Conservation (phyloP, 2,888 invertebrate genomes). For the Calephelis perditalis region DNA sequence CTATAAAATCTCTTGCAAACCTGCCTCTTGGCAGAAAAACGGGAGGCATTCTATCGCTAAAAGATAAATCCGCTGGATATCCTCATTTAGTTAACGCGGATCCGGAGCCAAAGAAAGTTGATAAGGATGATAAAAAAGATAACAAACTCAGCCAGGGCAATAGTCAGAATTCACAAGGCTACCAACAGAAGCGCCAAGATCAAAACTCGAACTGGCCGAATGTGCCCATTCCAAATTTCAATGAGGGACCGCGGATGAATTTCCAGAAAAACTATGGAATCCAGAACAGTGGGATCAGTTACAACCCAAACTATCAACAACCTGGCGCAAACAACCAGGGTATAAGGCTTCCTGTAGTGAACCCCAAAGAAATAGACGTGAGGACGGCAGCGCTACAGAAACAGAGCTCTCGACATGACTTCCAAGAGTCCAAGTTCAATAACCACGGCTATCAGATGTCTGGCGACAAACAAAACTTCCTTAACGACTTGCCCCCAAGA, state of each 20-base stretch:
- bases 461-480: slow-evolving; percentile 65
- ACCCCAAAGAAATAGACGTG: slow-evolving; percentile 73
- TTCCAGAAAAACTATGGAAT: slow-evolving; percentile 60
- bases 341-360: slow-evolving; percentile 65
- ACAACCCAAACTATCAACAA: slow-evolving; percentile 47
- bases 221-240: slow-evolving; percentile 32
- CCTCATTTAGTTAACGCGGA: slow-evolving; percentile 69
- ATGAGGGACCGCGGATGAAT: slow-evolving; percentile 44
- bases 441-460: slow-evolving; percentile 59
- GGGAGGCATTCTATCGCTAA: slow-evolving; percentile 71
- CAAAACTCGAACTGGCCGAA: slow-evolving; percentile 36
- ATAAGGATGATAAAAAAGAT: slow-evolving; percentile 60
- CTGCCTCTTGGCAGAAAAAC: slow-evolving; percentile 66
- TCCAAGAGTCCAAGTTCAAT: slow-evolving; percentile 57
- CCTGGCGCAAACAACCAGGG: slow-evolving; percentile 43
- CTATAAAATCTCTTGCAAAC: slow-evolving; percentile 61
- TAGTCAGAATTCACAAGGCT: slow-evolving; percentile 42
- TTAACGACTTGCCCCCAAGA: slow-evolving; percentile 64
- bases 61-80: slow-evolving; percentile 72
- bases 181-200: slow-evolving; percentile 41
- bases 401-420: slow-evolving; percentile 61
- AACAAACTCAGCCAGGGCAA: slow-evolving; percentile 41
- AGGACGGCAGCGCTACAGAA: slow-evolving; percentile 69
- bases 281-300: slow-evolving; percentile 48
- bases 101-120: slow-evolving; percentile 53